A percentile compares a stretch with the other conserved stretches of the same genome.
These are phyloP conservation scores for Antennarius maculatus DNA, from an alignment of 2,797 vertebrate species.

Conservation along the genomic window DNA sequence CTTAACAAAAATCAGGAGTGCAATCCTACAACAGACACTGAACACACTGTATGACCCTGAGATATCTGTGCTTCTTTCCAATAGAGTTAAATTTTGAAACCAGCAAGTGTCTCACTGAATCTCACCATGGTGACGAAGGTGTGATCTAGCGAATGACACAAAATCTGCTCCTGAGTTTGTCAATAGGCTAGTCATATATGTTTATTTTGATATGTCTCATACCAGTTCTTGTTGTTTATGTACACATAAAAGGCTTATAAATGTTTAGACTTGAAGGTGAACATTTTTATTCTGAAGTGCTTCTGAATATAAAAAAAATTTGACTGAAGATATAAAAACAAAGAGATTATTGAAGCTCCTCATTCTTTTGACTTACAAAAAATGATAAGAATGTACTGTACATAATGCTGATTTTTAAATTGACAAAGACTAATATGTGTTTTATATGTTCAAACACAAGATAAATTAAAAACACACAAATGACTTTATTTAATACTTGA, in stretches of 20 bases:
- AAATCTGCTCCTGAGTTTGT: too few species aligned
- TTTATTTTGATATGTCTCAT: neutral
- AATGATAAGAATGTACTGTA: neutral
- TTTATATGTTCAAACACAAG: neutral
- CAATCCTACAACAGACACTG: neutral
- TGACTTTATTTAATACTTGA: constrained; percentile 9
- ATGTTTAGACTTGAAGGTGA: too few species aligned
- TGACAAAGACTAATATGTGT: too few species aligned
- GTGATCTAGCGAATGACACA: too few species aligned
- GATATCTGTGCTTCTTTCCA: too few species aligned
- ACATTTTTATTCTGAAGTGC: neutral
- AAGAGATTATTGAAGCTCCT: neutral
- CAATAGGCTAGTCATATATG: too few species aligned
- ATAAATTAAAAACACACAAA: neutral
- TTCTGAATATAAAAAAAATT: neutral
- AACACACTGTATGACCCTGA: neutral
- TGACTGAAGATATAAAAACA: too few species aligned
- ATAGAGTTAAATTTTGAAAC: too few species aligned
- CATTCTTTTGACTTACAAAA: neutral
- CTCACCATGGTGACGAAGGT: too few species aligned
- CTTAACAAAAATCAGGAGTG: too few species aligned
- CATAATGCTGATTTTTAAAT: neutral
- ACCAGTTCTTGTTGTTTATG: neutral
- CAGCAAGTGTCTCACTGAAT: too few species aligned
- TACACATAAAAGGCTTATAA: neutral